Conservation (phyloP, 2,113 vertebrate species). For the Garra rufa region DNA sequence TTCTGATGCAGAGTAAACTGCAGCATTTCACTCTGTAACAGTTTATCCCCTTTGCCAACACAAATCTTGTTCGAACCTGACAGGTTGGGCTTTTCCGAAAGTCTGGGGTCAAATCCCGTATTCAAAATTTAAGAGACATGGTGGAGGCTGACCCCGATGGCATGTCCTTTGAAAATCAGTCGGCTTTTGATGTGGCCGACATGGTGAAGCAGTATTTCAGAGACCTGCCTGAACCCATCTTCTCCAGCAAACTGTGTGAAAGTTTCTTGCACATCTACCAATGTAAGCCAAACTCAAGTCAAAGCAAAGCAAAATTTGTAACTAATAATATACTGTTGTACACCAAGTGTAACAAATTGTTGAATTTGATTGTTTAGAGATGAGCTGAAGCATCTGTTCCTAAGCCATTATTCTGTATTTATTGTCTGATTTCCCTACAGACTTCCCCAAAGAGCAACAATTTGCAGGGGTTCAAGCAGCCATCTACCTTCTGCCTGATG, state of each 20-base stretch:
- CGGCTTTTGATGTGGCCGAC: slow-evolving; percentile 88
- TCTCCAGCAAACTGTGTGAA: slow-evolving; percentile 84
- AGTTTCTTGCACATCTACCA: slow-evolving; percentile 90
- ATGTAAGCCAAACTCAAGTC: slow-evolving; percentile 72
- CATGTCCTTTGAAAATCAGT: slow-evolving; percentile 80
- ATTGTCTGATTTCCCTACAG: slow-evolving; percentile 62
- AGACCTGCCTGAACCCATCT: slow-evolving; percentile 87
- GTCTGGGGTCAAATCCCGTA: slow-evolving; percentile 88
- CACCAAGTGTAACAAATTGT: not conserved
- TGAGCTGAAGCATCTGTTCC: not conserved
- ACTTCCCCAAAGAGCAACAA: slow-evolving; percentile 85
- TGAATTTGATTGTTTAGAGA: not conserved
- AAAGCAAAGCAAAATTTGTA: not conserved
- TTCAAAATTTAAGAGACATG: slow-evolving; percentile 84
- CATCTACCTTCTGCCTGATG: slow-evolving; percentile 85
- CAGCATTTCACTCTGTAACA: not conserved
- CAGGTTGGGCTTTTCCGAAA: slow-evolving; percentile 90
- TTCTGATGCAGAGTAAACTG: not conserved
- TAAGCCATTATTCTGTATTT: not conserved
- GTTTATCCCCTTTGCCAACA: not conserved
- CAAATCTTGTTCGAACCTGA: not conserved
- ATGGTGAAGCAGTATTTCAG: slow-evolving; percentile 93
- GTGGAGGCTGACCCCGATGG: slow-evolving; percentile 79
- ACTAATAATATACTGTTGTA: too few relatives aligned
- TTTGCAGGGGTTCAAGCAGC: slow-evolving; percentile 82